Conservation (phyloP, 2,888 invertebrate genomes). For the Tetranychus truncatus region DNA sequence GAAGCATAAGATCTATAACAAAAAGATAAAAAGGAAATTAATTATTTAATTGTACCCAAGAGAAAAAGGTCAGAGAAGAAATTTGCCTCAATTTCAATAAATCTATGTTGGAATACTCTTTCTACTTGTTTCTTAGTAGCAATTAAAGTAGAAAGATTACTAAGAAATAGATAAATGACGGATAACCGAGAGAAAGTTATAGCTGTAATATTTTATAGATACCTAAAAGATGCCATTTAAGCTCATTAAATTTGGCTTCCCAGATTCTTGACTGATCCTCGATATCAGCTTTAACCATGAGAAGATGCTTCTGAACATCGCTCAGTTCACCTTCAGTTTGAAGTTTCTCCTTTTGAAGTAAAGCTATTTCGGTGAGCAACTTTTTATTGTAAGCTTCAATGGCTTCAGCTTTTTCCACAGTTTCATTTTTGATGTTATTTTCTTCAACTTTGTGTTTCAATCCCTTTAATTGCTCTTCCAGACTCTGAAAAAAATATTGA, state of each 20-base stretch:
- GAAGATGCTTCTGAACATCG: constrained; percentile 9
- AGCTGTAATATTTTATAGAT: no score
- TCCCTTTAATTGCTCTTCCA: constrained; percentile 6
- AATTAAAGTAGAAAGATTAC: neutral
- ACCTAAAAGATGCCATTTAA: constrained; percentile 12
- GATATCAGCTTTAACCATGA: neutral
- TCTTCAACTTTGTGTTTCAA: constrained; percentile 4
- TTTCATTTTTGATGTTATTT: neutral
- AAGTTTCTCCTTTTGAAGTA: constrained; percentile 15
- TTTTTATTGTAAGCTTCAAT: constrained; percentile 13
- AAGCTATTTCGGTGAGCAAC: constrained; percentile 12
- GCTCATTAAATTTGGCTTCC: constrained; percentile 5
- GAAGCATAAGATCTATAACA: constrained; percentile 1
- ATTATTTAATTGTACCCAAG: neutral
- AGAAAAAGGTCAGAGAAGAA: neutral
- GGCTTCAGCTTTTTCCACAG: neutral
- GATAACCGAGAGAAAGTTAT: no score
- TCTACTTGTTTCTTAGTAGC: neutral
- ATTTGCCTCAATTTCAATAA: neutral
- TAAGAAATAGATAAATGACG: neutral
- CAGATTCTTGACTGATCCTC: neutral
- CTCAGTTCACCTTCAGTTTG: constrained; percentile 9
- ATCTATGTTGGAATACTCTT: no score
- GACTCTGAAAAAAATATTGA: neutral
- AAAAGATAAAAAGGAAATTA: neutral